phyloP scores from a whole-genome alignment of 2,888 invertebrate genomes.

The Tetheella fluctuosa region DNA sequence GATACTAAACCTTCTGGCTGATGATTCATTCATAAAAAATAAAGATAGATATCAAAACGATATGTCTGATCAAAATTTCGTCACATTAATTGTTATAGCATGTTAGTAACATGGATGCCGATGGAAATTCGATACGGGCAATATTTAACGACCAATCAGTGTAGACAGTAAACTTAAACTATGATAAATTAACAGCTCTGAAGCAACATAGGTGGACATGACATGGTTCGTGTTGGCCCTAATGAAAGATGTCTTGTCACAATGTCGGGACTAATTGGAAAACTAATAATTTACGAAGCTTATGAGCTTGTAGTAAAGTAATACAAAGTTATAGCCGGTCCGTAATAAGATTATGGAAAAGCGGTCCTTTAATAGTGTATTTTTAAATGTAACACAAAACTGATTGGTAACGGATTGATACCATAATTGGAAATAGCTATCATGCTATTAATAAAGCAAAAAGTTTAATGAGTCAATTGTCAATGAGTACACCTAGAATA shows the following conservation, averaged over 20 bases:
- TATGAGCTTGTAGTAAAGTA: not conserved
- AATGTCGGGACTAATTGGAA: conserved; percentile 8
- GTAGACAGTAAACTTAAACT: conserved; percentile 11
- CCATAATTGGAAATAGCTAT: no score
- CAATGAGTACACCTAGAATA: not conserved
- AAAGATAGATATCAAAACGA: not conserved
- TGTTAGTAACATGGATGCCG: conserved; percentile 22
- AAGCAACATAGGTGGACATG: not conserved
- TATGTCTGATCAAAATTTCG: conserved; percentile 23
- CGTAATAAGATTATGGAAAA: not conserved
- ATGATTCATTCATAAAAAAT: not conserved
- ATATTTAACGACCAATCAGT: conserved; percentile 27
- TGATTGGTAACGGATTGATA: no score
- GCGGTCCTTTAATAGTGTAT: not conserved
- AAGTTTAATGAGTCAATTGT: not conserved
- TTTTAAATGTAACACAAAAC: no score
- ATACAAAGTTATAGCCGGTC: not conserved
- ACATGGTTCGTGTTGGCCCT: not conserved
- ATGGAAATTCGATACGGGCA: conserved; percentile 38
- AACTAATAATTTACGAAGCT: conserved; percentile 3
- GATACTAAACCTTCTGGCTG: no score
- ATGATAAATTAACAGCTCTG: conserved; percentile 10
- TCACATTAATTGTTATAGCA: conserved; percentile 31
- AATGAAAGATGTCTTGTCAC: not conserved
- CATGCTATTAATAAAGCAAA: not conserved